Evolutionary conservation across 1,140 invertebrate species (phyloP).

Genomic region (Hesperophylax magnus): DNA sequence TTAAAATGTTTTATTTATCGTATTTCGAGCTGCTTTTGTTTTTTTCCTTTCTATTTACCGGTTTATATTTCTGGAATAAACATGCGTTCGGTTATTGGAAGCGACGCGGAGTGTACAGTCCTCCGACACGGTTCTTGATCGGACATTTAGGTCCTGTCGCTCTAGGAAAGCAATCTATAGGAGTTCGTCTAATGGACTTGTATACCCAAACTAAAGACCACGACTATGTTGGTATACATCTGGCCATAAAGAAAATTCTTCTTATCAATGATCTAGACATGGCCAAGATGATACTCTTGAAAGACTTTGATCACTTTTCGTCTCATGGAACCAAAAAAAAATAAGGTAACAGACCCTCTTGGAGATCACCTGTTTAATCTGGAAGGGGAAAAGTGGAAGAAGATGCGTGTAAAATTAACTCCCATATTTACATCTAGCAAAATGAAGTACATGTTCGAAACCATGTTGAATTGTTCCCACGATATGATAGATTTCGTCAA

Average conservation of each 20-base stretch:
- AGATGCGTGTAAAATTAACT: conserved; percentile 69
- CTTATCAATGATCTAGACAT: conserved; percentile 73
- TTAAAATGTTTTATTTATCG: too few species aligned
- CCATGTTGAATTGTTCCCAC: conserved; percentile 62
- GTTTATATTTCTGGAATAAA: conserved; percentile 6
- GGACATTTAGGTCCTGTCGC: conserved; percentile 66
- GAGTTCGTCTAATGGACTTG: not conserved
- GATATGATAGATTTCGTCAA: conserved; percentile 61
- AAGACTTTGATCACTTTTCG: conserved; percentile 72
- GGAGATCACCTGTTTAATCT: conserved; percentile 66
- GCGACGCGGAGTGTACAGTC: conserved; percentile 62
- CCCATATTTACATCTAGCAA: conserved; percentile 74
- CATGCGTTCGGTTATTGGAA: conserved; percentile 42
- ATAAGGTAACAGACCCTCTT: conserved; percentile 68
- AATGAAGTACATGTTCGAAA: conserved; percentile 71
- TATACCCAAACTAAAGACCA: conserved; percentile 56
- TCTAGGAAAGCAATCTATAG: not conserved
- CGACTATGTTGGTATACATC: conserved; percentile 3
- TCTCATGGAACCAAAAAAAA: conserved; percentile 67
- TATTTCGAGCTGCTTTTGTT: not conserved
- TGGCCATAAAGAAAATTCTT: not conserved
- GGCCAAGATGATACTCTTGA: conserved; percentile 73
- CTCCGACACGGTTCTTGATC: conserved; percentile 60
- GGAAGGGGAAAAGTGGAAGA: conserved; percentile 70
- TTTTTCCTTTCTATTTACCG: not conserved